These are phyloP conservation scores for Melipona quadrifasciata DNA, from an alignment of 1,140 invertebrate genomes.

Conservation along the genomic window DNA sequence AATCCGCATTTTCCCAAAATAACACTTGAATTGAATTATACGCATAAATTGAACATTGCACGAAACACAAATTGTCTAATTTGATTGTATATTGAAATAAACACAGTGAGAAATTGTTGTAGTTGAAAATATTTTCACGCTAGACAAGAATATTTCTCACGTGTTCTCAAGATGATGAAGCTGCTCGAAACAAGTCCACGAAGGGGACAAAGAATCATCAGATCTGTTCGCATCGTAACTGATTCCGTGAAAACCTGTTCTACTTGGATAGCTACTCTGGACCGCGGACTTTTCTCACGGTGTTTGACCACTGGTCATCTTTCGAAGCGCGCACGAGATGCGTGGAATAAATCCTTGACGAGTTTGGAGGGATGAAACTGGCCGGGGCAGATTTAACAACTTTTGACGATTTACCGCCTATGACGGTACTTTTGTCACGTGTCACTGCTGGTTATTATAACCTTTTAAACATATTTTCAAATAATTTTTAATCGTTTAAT, in stretches of 20 bases:
- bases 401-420: neutral
- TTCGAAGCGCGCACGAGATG: constrained; percentile 54
- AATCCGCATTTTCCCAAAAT: neutral
- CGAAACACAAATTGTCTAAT: neutral
- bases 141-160: neutral
- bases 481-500: neutral
- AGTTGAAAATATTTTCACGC: neutral
- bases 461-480: neutral
- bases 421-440: neutral
- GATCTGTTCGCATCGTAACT: constrained; percentile 32
- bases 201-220: neutral
- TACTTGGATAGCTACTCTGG: constrained; percentile 55
- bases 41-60: neutral
- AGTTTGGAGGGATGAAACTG: constrained; percentile 60
- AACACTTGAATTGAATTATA: neutral
- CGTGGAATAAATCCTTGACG: constrained; percentile 42
- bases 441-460: neutral
- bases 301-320: constrained; percentile 75
- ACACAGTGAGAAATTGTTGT: neutral
- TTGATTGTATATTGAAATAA: too few relatives aligned
- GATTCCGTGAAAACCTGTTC: constrained; percentile 66
- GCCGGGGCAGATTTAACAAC: constrained; percentile 46
- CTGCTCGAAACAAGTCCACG: constrained; percentile 6
- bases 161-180: neutral
- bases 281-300: constrained; percentile 75